Evolutionary conservation across 2,888 invertebrate species (phyloP), one percentile per base, ranked within the genome.

Genomic region (Cryptophagus acutangulus): DNA sequence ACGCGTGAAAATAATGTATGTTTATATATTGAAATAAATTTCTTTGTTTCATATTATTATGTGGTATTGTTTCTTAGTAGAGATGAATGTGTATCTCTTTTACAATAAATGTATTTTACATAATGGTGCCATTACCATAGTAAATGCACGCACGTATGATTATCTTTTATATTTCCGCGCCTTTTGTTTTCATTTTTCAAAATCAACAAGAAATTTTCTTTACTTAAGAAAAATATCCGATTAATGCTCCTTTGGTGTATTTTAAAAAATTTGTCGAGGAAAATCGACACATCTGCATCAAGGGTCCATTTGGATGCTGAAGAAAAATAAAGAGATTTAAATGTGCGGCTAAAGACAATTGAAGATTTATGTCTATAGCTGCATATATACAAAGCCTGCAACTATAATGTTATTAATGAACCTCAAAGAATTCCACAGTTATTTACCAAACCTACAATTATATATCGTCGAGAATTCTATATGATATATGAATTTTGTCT

Each of bases 401-500:
- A 26, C 49, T 52, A 46, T 54, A 57, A 59, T 59, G 56, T 57
- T 45, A 54, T 57, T 58, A 58, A 59, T 57, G 59, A 59, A 52
- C 52, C 48, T 51, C 45, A 42, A 43, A 52, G 54, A 54, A 59
- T 58, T 52, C 54, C 48, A 46, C 49, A 43, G 48, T 52, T 48
- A 57, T 55, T 49, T 50, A 46, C 51, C 36, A 52, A 57, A 52
- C 59, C 58, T 49, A 41, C 59, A 59, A 59, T 59, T 59, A 59
- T 56, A 54, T 42, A 46, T 38, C 46, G 45, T 45, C 45, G 43
- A 42, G 45, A 47, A 49, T 49, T 42, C 46, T 43, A 46, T 48
- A 56, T 58, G 58, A 58, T 58, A 57, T 57, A 57, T 57, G 58
- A 56, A 56, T 55, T 58, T 51, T 44, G 54, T 57, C 55, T 57